A percentile compares a stretch with the other conserved stretches of the same genome.
These are phyloP conservation scores for Anolis carolinensis DNA, from an alignment of 2,113 vertebrate genomes.

Conservation along the genomic window DNA sequence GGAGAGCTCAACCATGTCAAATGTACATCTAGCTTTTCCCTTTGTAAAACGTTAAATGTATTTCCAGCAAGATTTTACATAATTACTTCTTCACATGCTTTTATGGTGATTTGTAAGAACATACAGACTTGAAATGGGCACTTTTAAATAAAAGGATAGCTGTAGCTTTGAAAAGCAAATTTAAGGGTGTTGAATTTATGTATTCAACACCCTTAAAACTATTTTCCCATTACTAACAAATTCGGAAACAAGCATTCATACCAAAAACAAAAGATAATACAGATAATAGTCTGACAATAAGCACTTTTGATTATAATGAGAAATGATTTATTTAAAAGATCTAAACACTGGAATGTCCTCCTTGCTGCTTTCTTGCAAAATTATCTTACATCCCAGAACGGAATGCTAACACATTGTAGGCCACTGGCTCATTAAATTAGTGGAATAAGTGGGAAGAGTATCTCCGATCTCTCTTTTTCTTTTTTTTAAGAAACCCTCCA, in stretches of 20 bases:
- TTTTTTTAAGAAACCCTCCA: not conserved
- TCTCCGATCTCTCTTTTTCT: constrained; percentile 1
- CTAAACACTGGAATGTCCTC: not conserved
- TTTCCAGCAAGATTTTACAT: not conserved
- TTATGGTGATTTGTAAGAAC: not conserved
- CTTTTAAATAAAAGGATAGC: not conserved
- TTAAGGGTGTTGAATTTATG: too few relatives aligned
- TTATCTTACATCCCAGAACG: not conserved
- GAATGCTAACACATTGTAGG: not conserved
- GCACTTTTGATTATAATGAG: not conserved
- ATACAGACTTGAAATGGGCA: not conserved
- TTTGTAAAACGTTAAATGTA: not conserved
- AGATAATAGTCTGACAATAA: not conserved
- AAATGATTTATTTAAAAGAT: not conserved
- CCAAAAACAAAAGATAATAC: not conserved
- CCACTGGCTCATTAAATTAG: fast-evolving
- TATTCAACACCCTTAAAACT: not conserved
- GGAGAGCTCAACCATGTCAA: too few relatives aligned
- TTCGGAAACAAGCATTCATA: not conserved
- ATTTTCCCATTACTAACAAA: not conserved
- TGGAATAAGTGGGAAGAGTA: constrained; percentile 35
- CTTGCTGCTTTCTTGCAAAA: too few relatives aligned
- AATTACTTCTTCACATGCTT: not conserved
- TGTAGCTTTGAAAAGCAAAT: not conserved
- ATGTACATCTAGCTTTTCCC: too few relatives aligned